phyloP scores from a whole-genome alignment of 2,888 invertebrate genomes.

The Parthenolecanium corni region DNA sequence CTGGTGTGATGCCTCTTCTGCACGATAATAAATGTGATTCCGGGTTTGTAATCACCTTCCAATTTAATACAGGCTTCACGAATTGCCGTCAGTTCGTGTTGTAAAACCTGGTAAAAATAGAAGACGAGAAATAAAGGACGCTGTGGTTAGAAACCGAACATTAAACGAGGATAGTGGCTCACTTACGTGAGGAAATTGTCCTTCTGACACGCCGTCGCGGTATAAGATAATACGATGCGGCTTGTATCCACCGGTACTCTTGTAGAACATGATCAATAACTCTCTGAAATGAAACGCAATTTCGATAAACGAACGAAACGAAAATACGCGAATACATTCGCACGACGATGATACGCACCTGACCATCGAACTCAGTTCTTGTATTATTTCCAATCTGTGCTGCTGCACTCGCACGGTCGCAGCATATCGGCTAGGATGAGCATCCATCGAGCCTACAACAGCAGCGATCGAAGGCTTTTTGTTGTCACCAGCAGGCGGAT shows the following conservation, averaged over 20 bases:
- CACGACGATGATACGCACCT: conserved; percentile 41
- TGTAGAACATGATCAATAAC: conserved; percentile 97
- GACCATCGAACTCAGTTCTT: conserved; percentile 98
- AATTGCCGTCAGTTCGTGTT: conserved; percentile 94
- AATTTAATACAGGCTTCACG: conserved; percentile 96
- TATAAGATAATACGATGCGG: conserved; percentile 98
- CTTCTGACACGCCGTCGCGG: conserved; percentile 98
- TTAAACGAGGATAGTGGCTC: neutral
- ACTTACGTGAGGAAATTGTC: conserved; percentile 81
- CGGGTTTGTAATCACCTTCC: conserved; percentile 96
- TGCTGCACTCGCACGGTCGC: conserved; percentile 68
- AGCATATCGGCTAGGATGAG: conserved; percentile 77
- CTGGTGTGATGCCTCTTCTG: conserved; percentile 96
- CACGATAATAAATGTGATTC: conserved; percentile 63
- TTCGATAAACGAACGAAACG: no score
- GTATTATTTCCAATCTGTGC: conserved; percentile 97
- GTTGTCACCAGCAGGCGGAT: conserved; percentile 98
- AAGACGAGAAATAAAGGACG: no score
- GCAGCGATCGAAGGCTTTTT: conserved; percentile 99
- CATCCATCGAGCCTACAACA: conserved; percentile 99
- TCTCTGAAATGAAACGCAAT: conserved; percentile 48
- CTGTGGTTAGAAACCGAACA: no score
- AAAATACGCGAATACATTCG: no score
- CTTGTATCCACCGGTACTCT: conserved; percentile 97
- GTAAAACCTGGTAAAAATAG: conserved; percentile 53